Evolutionary conservation across 1,140 invertebrate genomes (phyloP).

Genomic region (Zaprionus taronus): DNA sequence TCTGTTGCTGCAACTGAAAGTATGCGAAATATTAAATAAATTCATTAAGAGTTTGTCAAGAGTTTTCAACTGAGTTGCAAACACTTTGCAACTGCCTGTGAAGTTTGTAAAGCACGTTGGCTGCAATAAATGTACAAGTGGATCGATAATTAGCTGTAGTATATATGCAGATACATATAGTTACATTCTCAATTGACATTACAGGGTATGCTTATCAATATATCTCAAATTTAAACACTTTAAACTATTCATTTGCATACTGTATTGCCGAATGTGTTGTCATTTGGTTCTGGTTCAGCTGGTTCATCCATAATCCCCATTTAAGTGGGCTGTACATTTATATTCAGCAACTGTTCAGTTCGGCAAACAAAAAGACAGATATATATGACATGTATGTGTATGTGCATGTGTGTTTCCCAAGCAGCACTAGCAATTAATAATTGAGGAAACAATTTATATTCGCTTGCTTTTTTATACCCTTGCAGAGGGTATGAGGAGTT

Average conservation of each 20-base stretch:
- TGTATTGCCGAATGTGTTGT: not conserved
- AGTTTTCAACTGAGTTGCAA: not conserved
- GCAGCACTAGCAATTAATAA: constrained; percentile 29
- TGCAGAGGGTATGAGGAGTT: no score
- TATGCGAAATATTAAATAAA: constrained; percentile 8
- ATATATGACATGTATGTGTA: not conserved
- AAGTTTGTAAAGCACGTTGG: not conserved
- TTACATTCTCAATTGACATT: not conserved
- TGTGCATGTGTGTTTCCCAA: not conserved
- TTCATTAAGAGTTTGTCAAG: not conserved
- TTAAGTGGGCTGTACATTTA: not conserved
- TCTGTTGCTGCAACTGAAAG: not conserved
- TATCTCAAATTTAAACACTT: not conserved
- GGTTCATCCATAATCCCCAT: not conserved
- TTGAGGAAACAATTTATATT: constrained; percentile 21
- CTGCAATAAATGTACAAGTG: no score
- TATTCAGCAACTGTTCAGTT: not conserved
- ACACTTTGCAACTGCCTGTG: not conserved
- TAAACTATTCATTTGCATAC: not conserved
- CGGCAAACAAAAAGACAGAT: constrained; percentile 1
- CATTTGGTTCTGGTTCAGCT: not conserved
- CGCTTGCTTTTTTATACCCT: not conserved
- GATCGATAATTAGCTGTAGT: no score
- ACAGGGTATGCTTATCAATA: not conserved
- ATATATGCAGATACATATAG: no score